Evolutionary conservation across 2,113 vertebrate genomes (phyloP), one percentile per base, ranked within the genome.

Genomic region (Stigmatopora nigra): DNA sequence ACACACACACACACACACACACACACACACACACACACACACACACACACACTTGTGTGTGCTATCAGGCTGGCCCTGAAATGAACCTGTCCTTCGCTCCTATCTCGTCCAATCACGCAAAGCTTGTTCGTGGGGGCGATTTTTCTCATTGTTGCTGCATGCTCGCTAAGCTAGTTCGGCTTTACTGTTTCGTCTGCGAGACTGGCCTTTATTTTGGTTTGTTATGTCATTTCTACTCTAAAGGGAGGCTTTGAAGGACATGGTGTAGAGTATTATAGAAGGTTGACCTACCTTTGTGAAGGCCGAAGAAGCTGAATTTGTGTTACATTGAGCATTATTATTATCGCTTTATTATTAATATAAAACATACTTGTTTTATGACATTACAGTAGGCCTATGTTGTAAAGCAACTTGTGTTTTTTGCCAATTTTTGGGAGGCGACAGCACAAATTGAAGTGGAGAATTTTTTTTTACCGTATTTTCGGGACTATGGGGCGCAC

Each of bases 81-180:
- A 60, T 84, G 82, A 86, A 84, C 79, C 77, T 73, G 61, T 82
- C 75, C 73, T 81, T 75, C 67, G 17, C 63, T 65, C 45, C 68
- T 74, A 68, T 84, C 71, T 68, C 78, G 13, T 60, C 15, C 63
- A 14, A 68, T 70, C 65, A 73, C 63, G 8, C 70, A 65, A 64
- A 71, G 78, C 62, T 69, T 76, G 75, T 78, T 78, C 80, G 25
- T 53, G 61, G 47, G 56, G 63, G 70, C 16, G 61, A 78, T 45
- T 78, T 73, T 65, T 61, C 47, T 66, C 64, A 52, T 68, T 74
- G 70, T 82, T 75, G 71, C 61, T 66, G 70, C 79, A 73, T 70
- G 74, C 59, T 71, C 78, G n/a, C 58, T 63, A 66, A 78, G 14
- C 61, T 66, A 68, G 68, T 70, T 65, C 35, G 48, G 65, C 52